A percentile compares a stretch with the other conserved stretches of the same genome.
phyloP scores from a whole-genome alignment of 2,888 invertebrate species.

The Catocala sponsa region DNA sequence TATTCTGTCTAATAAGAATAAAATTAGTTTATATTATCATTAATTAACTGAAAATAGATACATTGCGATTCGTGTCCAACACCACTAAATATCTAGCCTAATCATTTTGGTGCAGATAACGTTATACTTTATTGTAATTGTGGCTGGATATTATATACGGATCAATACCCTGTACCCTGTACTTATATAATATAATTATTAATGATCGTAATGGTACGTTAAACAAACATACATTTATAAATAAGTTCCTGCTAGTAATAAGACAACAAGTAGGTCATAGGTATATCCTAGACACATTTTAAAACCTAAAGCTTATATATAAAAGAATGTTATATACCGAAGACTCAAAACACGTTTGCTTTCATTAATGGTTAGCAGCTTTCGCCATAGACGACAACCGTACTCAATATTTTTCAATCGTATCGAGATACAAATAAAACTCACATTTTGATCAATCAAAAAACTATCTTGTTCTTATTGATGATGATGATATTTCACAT shows the following conservation, averaged over 20 bases:
- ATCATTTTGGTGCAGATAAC: too few relatives aligned
- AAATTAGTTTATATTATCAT: constrained; percentile 2
- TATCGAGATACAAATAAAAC: constrained; percentile 47
- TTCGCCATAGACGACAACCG: constrained; percentile 43
- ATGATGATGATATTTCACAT: constrained; percentile 37
- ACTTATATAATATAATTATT: too few relatives aligned
- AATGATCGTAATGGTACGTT: too few relatives aligned
- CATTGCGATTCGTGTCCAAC: too few relatives aligned
- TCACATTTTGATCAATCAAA: constrained; percentile 41
- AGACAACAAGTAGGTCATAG: neutral
- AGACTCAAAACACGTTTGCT: constrained; percentile 51
- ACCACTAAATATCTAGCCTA: too few relatives aligned
- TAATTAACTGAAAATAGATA: constrained; percentile 1
- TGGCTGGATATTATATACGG: too few relatives aligned
- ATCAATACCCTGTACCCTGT: too few relatives aligned
- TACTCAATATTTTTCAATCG: constrained; percentile 38
- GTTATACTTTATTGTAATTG: too few relatives aligned
- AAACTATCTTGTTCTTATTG: constrained; percentile 32
- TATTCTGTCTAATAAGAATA: neutral
- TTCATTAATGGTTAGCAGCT: constrained; percentile 48
- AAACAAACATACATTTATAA: too few relatives aligned
- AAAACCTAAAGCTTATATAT: constrained; percentile 22
- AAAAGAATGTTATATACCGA: constrained; percentile 37
- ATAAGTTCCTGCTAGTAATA: neutral
- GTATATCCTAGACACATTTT: constrained; percentile 9